Conservation (phyloP, 2,888 invertebrate species). For the Dolichomitus sp. region DNA sequence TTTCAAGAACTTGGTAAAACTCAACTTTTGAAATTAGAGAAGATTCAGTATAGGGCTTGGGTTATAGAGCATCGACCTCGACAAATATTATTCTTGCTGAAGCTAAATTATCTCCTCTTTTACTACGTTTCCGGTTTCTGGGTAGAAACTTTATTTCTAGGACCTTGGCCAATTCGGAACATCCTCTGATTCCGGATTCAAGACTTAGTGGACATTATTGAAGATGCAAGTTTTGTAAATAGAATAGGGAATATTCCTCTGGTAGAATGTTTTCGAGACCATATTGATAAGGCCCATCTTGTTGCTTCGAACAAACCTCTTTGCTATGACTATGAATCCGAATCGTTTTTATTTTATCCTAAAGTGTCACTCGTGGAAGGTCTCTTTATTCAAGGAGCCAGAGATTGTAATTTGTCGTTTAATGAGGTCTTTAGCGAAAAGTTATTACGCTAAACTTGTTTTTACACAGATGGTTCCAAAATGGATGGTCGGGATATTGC, state of each 20-base stretch:
- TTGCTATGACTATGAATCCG: conserved; percentile 17
- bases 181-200: conserved; percentile 21
- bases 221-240: conserved; percentile 12
- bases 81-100: conserved; percentile 55
- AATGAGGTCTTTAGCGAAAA: not conserved
- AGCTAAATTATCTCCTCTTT: conserved; percentile 8
- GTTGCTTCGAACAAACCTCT: conserved; percentile 14
- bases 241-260: not conserved
- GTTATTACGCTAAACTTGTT: not conserved
- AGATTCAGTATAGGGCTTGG: conserved; percentile 57
- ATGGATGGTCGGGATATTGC: not conserved
- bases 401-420: not conserved
- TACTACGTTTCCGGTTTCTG: not conserved
- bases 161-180: conserved; percentile 7
- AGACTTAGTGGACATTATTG: not conserved
- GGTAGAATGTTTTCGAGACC: not conserved
- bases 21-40: conserved; percentile 31
- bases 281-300: not conserved
- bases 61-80: conserved; percentile 52
- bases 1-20: conserved; percentile 5
- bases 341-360: conserved; percentile 18
- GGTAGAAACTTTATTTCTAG: conserved; percentile 33
- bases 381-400: not conserved
- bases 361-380: conserved; percentile 28
- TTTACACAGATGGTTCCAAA: conserved; percentile 52